A percentile compares a stretch with the other conserved stretches of the same genome.
Conservation (phyloP, 2,797 vertebrate species). For the Falco novaeseelandiae region DNA sequence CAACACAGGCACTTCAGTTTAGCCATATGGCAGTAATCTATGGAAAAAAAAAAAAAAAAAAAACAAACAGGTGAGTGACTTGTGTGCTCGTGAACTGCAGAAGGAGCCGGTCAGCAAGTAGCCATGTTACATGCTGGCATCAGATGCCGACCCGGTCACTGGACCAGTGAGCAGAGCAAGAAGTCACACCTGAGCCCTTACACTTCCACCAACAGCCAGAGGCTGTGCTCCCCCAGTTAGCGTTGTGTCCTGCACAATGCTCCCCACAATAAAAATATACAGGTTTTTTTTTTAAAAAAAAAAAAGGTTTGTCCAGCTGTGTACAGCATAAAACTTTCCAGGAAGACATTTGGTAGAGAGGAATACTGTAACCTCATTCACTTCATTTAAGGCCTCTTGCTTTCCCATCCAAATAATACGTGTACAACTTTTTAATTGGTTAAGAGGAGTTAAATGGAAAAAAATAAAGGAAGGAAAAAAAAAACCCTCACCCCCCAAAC, state of each 20-base stretch:
- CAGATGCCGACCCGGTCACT: background rate
- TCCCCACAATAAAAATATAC: background rate
- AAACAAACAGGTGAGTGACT: background rate
- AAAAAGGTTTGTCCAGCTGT: background rate
- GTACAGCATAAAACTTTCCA: background rate
- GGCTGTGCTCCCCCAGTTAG: background rate
- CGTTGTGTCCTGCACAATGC: background rate
- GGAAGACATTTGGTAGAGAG: background rate
- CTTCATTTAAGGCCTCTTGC: background rate
- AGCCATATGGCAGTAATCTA: background rate
- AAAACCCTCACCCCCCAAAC: background rate
- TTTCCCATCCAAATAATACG: background rate
- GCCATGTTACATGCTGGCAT: accelerated
- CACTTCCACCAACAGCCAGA: background rate
- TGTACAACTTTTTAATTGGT: background rate
- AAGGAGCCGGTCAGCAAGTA: background rate
- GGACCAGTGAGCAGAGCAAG: background rate
- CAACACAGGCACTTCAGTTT: background rate
- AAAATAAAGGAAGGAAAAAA: background rate
- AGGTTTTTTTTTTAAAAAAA: background rate
- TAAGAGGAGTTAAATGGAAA: background rate
- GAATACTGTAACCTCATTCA: background rate
- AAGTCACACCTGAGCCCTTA: background rate
- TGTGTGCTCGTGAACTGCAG: background rate
- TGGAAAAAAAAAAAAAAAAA: background rate